Evolutionary conservation across 2,797 vertebrate genomes (phyloP), one percentile per base, ranked within the genome.

Genomic region (Caiman crocodilus): DNA sequence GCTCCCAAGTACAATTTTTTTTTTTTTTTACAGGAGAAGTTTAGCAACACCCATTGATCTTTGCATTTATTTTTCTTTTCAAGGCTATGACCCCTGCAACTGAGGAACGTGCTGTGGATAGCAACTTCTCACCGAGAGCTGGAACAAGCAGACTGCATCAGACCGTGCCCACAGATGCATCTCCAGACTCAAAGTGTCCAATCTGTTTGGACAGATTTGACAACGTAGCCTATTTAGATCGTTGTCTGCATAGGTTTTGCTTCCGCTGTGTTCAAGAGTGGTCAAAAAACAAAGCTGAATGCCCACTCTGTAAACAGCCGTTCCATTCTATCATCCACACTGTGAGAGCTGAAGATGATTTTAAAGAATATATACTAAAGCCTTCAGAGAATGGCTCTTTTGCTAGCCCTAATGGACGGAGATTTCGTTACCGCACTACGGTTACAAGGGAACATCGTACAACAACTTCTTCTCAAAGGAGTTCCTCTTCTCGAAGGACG

Each of bases 221-320:
- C 97, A 99, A 99, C 18, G 98, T 99, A 67, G 98, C 99, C 0
- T 99, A 99, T 81, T 97, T 99, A 50, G 98, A 99, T 93, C 96
- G 98, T 65, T 99, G 99, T 95, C 97, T 99, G 79, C 99, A 99
- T 82, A 99, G 98, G 85, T 99, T 99, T 96, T 99, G 99, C 91
- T 99, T 99, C 96, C 98, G 98, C 28, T 99, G 99, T 95, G 99
- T 99, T 89, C 98, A 99, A 4, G 99, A 99, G 90, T 99, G 99
- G 99, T 99, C 99, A 60, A 99, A 99, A 96, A 99, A 99, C 98
- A 99, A 99, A 98, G 99, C 99, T 1, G 99, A 99, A 91, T 99
- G 99, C 80, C 99, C 99, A 1, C 97, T 99, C 2, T 99, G 99
- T 97, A 99, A 99, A 93, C 99, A 99, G 76, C 98, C 99, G 0